phyloP scores from a whole-genome alignment of 2,113 vertebrate genomes.

The Cheilinus undulatus region DNA sequence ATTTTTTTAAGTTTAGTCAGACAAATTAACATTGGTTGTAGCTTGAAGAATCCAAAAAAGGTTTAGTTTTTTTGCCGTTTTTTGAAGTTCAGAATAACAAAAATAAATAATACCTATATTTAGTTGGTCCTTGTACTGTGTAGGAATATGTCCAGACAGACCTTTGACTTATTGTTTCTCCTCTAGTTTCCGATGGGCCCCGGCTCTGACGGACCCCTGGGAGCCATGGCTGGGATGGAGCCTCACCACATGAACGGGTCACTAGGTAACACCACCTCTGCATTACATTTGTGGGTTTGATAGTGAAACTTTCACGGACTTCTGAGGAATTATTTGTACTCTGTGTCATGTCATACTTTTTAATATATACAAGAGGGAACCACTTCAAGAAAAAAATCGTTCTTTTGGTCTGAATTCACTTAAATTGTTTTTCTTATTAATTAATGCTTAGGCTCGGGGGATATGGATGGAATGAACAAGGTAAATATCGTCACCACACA shows the following conservation, averaged over 20 bases:
- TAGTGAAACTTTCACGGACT: neutral
- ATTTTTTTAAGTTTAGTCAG: too few species aligned
- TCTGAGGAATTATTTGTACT: neutral
- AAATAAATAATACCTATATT: too few species aligned
- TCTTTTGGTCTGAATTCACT: neutral
- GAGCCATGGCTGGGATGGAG: constrained; percentile 99
- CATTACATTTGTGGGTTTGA: constrained; percentile 2
- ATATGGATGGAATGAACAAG: constrained; percentile 99
- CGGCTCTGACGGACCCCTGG: constrained; percentile 97
- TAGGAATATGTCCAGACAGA: constrained; percentile 4
- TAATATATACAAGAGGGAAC: neutral
- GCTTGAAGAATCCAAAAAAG: too few species aligned
- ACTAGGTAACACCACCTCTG: constrained; percentile 73
- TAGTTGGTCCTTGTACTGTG: too few species aligned
- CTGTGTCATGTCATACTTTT: neutral
- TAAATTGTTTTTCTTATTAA: constrained; percentile 13
- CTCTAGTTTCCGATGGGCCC: constrained; percentile 96
- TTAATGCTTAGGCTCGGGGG: constrained; percentile 90
- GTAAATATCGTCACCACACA: constrained; percentile 77
- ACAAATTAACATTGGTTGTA: too few species aligned
- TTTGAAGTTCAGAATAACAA: neutral
- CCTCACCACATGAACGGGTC: constrained; percentile 99
- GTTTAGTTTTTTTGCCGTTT: neutral
- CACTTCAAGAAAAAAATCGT: neutral
- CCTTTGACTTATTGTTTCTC: too few species aligned